Evolutionary conservation across 1,140 invertebrate genomes (phyloP), one percentile per base, ranked within the genome.

Genomic region (Thaumatotibia leucotreta): DNA sequence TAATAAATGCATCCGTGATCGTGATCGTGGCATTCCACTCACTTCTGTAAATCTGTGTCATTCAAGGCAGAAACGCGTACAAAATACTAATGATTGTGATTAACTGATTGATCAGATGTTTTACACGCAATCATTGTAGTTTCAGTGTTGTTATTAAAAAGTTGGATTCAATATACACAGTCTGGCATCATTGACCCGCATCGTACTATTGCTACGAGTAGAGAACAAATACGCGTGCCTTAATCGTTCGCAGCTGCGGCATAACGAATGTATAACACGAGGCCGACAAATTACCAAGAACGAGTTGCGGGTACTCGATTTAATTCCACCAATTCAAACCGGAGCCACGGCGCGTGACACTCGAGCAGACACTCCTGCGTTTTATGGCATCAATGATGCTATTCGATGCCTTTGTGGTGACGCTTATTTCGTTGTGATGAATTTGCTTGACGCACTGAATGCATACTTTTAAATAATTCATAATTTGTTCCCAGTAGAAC

Each of bases 281-380:
- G 52, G 14, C 52, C 52, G 23, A 58, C 24, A 58, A 58, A 58
- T 58, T 58, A 58, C 52, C 39, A 27, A 27, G 52, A 58, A 58
- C 14, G 24, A 58, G 24, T 10, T 58, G 52, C 23, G 52, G 52
- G 52, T 31, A 58, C 52, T 27, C 52, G 24, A 14, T 58, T 58
- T 20, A 58, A 58, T 58, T 58, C 27, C 0, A 29, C 52, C 52
- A 58, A 58, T 58, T 58, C 52, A 58, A 52, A 14, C 52, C 52
- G 23, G 23, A 27, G 52, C 52, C 11, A 24, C n/a, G 23, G 52
- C 52, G 24, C 52, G 52, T 58, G 24, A 58, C 27, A 29, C 52
- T 58, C 29, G 52, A 58, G 24, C 20, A 52, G 50, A 23, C 52
- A 27, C 52, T 58, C 52, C 52, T 58, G 23, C n/a, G 29, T 31